Conservation (phyloP, 2,113 vertebrate species). For the Carassius carassius region DNA sequence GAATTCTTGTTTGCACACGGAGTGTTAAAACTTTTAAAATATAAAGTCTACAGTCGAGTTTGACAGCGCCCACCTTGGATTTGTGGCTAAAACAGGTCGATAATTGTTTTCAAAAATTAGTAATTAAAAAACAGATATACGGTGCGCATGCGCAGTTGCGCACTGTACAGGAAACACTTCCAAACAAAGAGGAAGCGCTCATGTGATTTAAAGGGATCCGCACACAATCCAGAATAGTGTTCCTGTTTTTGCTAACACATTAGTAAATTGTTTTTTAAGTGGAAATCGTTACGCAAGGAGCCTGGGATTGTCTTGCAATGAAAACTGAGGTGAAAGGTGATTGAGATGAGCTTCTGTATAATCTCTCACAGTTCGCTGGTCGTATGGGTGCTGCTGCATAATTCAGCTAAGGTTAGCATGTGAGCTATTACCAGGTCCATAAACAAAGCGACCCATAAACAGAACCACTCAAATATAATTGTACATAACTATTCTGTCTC, state of each 20-base stretch:
- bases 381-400: neutral
- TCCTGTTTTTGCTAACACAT: neutral
- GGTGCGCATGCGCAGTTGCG: slow-evolving; percentile 59
- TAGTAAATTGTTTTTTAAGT: neutral
- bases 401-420: slow-evolving; percentile 1
- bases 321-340: neutral
- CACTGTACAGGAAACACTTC: slow-evolving; percentile 47
- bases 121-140: too few species aligned
- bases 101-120: neutral
- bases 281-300: neutral
- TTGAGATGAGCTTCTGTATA: neutral
- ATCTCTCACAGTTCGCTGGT: neutral
- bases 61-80: neutral
- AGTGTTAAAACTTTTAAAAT: too few species aligned
- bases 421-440: slow-evolving; percentile 31
- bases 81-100: neutral
- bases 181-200: slow-evolving; percentile 60
- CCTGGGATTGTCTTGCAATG: neutral
- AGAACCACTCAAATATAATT: neutral
- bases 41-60: too few species aligned
- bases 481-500: neutral
- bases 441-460: slow-evolving; percentile 42
- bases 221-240: neutral
- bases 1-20: too few species aligned
- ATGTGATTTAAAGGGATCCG: slow-evolving; percentile 48